A percentile compares a stretch with the other conserved stretches of the same genome.
Evolutionary conservation across 64 coral and sea anemone genomes (phyloP).

Genomic region (Pocillopora verrucosa): DNA sequence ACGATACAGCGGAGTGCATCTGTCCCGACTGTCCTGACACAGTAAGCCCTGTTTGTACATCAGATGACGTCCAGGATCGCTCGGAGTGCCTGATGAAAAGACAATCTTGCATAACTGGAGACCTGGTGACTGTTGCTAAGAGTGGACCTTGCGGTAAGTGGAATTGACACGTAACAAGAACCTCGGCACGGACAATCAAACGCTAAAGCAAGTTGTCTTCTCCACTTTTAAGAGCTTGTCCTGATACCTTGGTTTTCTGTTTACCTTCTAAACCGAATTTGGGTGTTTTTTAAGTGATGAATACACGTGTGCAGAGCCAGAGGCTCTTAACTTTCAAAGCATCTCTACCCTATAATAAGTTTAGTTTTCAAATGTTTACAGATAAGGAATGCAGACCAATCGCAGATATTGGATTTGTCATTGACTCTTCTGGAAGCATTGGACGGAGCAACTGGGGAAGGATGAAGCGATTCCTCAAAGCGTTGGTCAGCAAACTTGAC

Average conservation of each 20-base stretch:
- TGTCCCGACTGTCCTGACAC: conserved; percentile 25
- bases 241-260: no score
- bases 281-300: no score
- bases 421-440: conserved; percentile 59
- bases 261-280: no score
- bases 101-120: not conserved
- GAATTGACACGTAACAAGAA: no score
- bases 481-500: conserved; percentile 17
- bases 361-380: not conserved
- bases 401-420: conserved; percentile 41
- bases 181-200: no score
- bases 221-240: no score
- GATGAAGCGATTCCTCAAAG: conserved; percentile 17
- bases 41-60: conserved; percentile 1
- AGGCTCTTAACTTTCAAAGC: no score
- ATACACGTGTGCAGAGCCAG: no score
- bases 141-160: conserved; percentile 23
- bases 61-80: conserved; percentile 7
- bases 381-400: conserved; percentile 17
- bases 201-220: no score
- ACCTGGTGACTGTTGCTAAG: conserved; percentile 2
- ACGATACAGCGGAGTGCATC: conserved; percentile 3
- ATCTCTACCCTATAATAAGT: no score
- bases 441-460: conserved; percentile 24
- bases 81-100: not conserved